phyloP scores from a whole-genome alignment of 1,140 invertebrate species.

The Phortica variegata region DNA sequence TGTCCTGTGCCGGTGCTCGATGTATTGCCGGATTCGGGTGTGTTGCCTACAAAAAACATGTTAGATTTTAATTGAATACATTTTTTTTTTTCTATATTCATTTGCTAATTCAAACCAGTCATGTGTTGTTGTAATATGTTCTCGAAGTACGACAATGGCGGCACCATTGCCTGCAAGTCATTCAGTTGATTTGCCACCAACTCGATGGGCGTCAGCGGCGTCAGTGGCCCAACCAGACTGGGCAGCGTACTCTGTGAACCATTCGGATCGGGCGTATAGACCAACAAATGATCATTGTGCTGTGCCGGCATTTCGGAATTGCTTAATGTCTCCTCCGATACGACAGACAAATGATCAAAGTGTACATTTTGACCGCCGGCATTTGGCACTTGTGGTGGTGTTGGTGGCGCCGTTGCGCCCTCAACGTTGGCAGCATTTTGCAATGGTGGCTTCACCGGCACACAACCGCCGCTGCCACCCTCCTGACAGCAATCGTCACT shows the following conservation, averaged over 20 bases:
- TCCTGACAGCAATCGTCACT: slow-evolving; percentile 51
- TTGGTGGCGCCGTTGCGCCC: slow-evolving; percentile 49
- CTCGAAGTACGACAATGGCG: slow-evolving; percentile 54
- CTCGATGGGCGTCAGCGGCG: slow-evolving; percentile 47
- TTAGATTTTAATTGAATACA: not conserved
- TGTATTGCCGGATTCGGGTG: slow-evolving; percentile 39
- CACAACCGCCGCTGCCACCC: slow-evolving; percentile 40
- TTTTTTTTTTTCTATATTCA: not conserved
- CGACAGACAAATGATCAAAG: slow-evolving; percentile 74
- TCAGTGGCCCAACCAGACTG: slow-evolving; percentile 43
- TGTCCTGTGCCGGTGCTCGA: slow-evolving; percentile 41
- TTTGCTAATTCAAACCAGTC: slow-evolving; percentile 23
- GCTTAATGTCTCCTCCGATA: slow-evolving; percentile 69
- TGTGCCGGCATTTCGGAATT: slow-evolving; percentile 57
- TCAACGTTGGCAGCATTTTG: slow-evolving; percentile 38
- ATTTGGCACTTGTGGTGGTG: not conserved
- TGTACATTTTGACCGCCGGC: slow-evolving; percentile 61
- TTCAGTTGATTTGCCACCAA: slow-evolving; percentile 51
- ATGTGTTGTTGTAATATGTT: slow-evolving; percentile 47
- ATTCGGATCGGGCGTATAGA: slow-evolving; percentile 29
- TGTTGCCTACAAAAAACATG: slow-evolving; percentile 15
- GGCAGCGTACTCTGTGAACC: slow-evolving; percentile 46
- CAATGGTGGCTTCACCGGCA: slow-evolving; percentile 26
- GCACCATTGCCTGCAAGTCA: slow-evolving; percentile 46
- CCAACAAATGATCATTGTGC: slow-evolving; percentile 31